A percentile compares a stretch with the other conserved stretches of the same genome.
phyloP scores from a whole-genome alignment of 2,113 vertebrate species.

The Geococcyx californianus region DNA sequence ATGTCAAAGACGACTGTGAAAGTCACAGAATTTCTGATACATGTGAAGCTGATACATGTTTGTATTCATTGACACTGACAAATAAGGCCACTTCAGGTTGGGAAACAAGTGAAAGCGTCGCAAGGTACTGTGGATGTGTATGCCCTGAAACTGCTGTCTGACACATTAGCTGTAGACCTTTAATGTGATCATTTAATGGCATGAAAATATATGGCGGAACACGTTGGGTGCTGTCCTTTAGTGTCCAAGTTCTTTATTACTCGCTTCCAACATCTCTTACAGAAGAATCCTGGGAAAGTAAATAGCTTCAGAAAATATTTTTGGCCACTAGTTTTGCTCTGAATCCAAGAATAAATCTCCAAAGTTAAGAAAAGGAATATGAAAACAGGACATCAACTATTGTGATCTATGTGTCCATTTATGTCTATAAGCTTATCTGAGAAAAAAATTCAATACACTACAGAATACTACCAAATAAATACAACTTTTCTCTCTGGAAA shows the following conservation, averaged over 20 bases:
- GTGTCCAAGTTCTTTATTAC: background rate
- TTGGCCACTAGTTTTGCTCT: background rate
- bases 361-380: background rate
- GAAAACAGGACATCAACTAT: background rate
- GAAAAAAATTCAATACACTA: background rate
- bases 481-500: background rate
- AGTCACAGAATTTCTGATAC: background rate
- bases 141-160: background rate
- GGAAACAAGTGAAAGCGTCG: background rate
- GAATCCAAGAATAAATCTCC: background rate
- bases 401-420: background rate
- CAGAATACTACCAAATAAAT: background rate
- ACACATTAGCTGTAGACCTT: background rate
- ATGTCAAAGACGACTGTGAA: background rate
- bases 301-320: background rate
- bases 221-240: background rate
- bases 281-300: background rate
- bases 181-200: background rate
- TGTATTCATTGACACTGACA: background rate
- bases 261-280: background rate
- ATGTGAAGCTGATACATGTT: background rate
- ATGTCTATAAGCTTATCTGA: background rate
- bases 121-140: background rate
- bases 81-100: background rate
- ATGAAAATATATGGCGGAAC: background rate